Evolutionary conservation across 2,888 invertebrate genomes (phyloP).

Genomic region (Hirtodrosophila alboralis): DNA sequence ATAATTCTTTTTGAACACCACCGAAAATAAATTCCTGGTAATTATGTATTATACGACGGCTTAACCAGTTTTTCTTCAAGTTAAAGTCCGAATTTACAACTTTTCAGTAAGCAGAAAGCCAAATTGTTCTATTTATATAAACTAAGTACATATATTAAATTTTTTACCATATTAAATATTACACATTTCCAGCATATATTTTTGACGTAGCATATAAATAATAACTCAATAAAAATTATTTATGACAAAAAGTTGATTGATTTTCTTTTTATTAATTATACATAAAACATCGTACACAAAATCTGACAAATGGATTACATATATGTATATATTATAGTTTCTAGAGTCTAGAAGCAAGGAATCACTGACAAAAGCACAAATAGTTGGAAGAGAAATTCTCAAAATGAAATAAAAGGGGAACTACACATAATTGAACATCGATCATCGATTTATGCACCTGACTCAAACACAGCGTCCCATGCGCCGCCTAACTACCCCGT

Average conservation of each 20-base stretch:
- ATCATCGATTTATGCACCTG: slow-evolving; percentile 53
- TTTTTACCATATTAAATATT: too few relatives aligned
- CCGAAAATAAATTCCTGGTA: too few relatives aligned
- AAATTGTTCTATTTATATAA: too few relatives aligned
- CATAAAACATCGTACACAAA: slow-evolving; percentile 34
- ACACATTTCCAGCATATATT: too few relatives aligned
- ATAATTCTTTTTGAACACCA: too few relatives aligned
- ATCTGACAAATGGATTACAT: slow-evolving; percentile 36
- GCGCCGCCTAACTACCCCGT: slow-evolving; percentile 36
- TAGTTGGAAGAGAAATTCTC: slow-evolving; percentile 27
- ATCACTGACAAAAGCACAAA: slow-evolving; percentile 25
- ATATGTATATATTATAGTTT: slow-evolving; percentile 36
- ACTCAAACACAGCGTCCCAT: slow-evolving; percentile 42
- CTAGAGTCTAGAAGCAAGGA: slow-evolving; percentile 47
- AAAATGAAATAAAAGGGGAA: slow-evolving; percentile 4
- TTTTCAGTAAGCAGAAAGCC: too few relatives aligned
- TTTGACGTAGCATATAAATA: too few relatives aligned
- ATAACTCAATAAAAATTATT: not conserved
- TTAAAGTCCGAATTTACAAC: too few relatives aligned
- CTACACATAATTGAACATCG: slow-evolving; percentile 26
- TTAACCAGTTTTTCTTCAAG: too few relatives aligned
- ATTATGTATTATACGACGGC: too few relatives aligned
- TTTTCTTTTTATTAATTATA: slow-evolving; percentile 39
- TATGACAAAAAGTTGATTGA: slow-evolving; percentile 21
- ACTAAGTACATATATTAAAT: too few relatives aligned